Conservation (phyloP, 92 coral and sea anemone genomes). For the Hydrozoanthus gracilis region DNA sequence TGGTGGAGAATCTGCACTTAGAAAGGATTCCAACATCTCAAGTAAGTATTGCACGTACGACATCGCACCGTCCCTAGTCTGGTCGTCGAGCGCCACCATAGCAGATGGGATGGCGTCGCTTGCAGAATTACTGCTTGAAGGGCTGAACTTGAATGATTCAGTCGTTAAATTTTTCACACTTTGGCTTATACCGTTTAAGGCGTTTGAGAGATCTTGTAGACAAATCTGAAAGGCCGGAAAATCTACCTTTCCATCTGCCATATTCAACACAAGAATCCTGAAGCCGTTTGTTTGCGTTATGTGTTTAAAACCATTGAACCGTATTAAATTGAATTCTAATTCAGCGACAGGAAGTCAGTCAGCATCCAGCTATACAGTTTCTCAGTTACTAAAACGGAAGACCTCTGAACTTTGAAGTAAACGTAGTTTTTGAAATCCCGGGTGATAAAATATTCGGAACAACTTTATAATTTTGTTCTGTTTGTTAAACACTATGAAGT, state of each 20-base stretch:
- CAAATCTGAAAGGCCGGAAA: conserved; percentile 20
- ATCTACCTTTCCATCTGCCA: background rate
- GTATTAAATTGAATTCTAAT: too few species aligned
- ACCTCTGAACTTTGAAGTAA: too few species aligned
- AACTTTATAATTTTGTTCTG: too few species aligned
- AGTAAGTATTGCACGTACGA: background rate
- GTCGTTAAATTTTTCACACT: background rate
- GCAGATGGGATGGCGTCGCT: background rate
- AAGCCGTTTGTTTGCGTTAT: too few species aligned
- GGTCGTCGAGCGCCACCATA: conserved; percentile 9
- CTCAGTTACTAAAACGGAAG: too few species aligned
- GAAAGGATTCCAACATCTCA: conserved; percentile 15
- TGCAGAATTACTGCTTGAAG: background rate
- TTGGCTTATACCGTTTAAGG: conserved; percentile 10
- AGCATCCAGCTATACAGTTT: too few species aligned
- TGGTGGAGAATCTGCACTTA: conserved; percentile 17
- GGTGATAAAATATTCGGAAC: too few species aligned
- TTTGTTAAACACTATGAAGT: too few species aligned
- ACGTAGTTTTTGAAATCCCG: too few species aligned
- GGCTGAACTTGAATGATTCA: conserved; percentile 29
- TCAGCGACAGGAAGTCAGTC: too few species aligned
- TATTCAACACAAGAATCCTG: background rate
- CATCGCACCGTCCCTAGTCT: background rate
- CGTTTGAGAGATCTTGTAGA: conserved; percentile 20
- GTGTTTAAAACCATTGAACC: too few species aligned